Evolutionary conservation across 2,888 invertebrate species (phyloP), one percentile per base, ranked within the genome.

Genomic region (Aricia artaxerxes): DNA sequence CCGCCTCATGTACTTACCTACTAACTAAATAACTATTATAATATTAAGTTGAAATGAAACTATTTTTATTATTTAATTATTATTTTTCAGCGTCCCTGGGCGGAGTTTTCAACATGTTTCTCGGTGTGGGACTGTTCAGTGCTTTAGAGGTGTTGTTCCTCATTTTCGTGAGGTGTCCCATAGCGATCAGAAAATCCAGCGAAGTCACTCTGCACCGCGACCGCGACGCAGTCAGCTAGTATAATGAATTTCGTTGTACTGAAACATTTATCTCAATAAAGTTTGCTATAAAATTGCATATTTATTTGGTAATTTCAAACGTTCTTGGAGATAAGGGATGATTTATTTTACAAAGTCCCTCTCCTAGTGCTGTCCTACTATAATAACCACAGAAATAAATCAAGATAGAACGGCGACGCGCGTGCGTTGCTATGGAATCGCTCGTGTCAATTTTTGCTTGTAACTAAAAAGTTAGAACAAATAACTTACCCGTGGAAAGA

Each of bases 21-120:
- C 24, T n/a, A n/a, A n/a, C n/a, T n/a, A n/a, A n/a, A n/a, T n/a
- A n/a, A n/a, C n/a, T 24, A 24, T 24, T 24, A 24, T 24, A 24
- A 24, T 35, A 38, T 38, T 38, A 35, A 3, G 38, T 38, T 38
- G 2, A 3, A 38, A 38, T 38, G 38, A 38, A 38, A 38, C 38
- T 4, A 38, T 4, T 38, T 38, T 4, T 38, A 4, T 38, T 38
- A 38, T 38, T 38, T 38, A 69, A 35, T 69, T 38, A 35, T 69
- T 38, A 31, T 75, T 78, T 91, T 88, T 1, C 89, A 94, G 94
- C 94, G 0, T 94, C 94, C 0, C 82, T 94, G 40, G 94, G 94
- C 3, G 94, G 94, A 60, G 91, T 94, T 1, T 94, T 94, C 84
- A 94, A 92, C 82, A 93, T 94, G 94, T 94, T 94, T 82, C 84